Evolutionary conservation across 2,113 vertebrate genomes (phyloP).

Genomic region (Sinocyclocheilus maitianheensis): DNA sequence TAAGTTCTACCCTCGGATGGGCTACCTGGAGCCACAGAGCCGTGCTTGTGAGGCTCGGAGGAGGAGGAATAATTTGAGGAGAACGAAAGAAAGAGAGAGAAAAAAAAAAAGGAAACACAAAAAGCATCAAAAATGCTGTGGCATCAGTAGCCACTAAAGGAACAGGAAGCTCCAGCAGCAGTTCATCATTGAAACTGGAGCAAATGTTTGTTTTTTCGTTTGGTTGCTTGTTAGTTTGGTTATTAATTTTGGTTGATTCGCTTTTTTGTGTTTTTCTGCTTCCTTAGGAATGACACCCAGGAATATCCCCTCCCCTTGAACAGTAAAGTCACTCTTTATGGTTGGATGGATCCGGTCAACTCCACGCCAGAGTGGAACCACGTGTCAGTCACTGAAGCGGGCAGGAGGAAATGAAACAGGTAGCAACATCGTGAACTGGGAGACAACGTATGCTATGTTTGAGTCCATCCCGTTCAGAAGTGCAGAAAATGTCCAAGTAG

Average conservation of each 20-base stretch:
- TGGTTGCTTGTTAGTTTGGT: constrained; percentile 82
- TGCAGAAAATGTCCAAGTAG: constrained; percentile 73
- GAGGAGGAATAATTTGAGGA: constrained; percentile 76
- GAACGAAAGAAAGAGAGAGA: constrained; percentile 59
- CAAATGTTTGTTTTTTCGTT: constrained; percentile 74
- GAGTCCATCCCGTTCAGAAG: constrained; percentile 76
- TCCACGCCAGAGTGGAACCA: constrained; percentile 67
- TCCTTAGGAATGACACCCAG: constrained; percentile 76
- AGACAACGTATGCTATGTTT: constrained; percentile 70
- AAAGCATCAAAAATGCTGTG: constrained; percentile 74
- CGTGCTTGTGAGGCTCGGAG: constrained; percentile 81
- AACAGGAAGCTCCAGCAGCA: constrained; percentile 81
- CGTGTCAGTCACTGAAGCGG: constrained; percentile 71
- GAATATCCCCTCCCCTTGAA: constrained; percentile 69
- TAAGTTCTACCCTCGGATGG: constrained; percentile 87
- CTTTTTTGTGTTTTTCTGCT: constrained; percentile 75
- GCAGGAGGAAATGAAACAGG: constrained; percentile 72
- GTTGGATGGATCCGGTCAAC: constrained; percentile 63
- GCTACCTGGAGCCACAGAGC: constrained; percentile 84
- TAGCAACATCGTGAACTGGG: constrained; percentile 72
- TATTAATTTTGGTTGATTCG: constrained; percentile 84
- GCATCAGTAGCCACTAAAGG: constrained; percentile 84
- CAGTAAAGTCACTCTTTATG: constrained; percentile 68
- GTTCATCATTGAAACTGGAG: constrained; percentile 83
- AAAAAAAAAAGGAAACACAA: constrained; percentile 70